Evolutionary conservation across 35 echinoderm and acorn worm genomes (phyloP).

Genomic region (Diadema setosum): DNA sequence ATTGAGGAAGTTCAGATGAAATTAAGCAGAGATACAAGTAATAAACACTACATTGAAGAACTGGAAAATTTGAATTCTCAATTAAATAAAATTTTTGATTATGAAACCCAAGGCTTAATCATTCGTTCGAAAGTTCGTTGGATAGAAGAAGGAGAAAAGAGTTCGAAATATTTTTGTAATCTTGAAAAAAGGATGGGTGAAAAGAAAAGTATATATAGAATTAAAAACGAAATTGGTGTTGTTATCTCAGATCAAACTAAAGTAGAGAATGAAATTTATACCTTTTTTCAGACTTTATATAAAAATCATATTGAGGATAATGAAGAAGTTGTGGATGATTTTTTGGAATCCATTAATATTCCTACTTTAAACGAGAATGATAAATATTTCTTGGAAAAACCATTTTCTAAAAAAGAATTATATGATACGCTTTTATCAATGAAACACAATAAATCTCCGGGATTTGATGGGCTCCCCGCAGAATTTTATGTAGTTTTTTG

Average conservation of each 20-base stretch:
- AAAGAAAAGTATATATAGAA: neutral
- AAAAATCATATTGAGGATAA: neutral
- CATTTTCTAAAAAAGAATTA: neutral
- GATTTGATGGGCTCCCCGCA: slow-evolving; percentile 11
- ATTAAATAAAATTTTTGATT: neutral
- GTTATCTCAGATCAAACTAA: neutral
- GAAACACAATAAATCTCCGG: slow-evolving; percentile 24
- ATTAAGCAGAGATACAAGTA: neutral
- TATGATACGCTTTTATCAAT: neutral
- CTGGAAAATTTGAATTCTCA: neutral
- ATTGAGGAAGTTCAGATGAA: neutral
- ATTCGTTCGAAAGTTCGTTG: too few species aligned
- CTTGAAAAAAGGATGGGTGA: neutral
- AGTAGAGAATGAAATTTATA: neutral
- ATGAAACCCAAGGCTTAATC: neutral
- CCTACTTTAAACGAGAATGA: neutral
- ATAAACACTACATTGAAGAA: neutral
- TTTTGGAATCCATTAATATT: neutral
- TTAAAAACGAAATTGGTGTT: neutral
- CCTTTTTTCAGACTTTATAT: neutral
- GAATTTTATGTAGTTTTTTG: slow-evolving; percentile 31
- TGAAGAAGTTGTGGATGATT: neutral
- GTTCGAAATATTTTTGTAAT: neutral
- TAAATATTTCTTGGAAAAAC: neutral
- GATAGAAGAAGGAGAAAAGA: too few species aligned